Conservation (phyloP, 1,140 invertebrate genomes). For the Frieseomelitta varia region DNA sequence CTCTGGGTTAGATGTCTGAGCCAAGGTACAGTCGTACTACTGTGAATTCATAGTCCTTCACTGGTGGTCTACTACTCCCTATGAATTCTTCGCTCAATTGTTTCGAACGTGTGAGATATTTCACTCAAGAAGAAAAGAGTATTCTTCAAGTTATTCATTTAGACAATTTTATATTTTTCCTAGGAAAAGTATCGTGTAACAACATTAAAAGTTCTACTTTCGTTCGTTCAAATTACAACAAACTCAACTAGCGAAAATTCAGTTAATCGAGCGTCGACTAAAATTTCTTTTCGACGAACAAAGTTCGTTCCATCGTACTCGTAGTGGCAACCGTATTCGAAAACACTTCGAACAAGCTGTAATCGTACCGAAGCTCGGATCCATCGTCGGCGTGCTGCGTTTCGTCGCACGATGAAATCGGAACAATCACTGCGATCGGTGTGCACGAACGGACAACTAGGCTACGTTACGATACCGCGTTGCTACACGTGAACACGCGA, state of each 20-base stretch:
- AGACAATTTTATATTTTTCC: background rate
- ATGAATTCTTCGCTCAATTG: too few relatives aligned
- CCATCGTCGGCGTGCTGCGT: background rate
- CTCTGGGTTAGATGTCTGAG: background rate
- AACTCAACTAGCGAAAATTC: too few relatives aligned
- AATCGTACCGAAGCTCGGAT: background rate
- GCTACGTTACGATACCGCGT: background rate
- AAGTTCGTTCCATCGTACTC: too few relatives aligned
- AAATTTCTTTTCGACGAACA: too few relatives aligned
- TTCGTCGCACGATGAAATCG: background rate
- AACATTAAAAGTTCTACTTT: background rate
- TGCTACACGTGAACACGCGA: background rate
- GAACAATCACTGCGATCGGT: constrained; percentile 3
- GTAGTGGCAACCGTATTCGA: too few relatives aligned
- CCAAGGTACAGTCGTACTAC: background rate
- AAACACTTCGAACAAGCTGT: too few relatives aligned
- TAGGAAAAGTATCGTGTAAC: background rate
- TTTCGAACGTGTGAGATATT: background rate
- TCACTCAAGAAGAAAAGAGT: background rate
- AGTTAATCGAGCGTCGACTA: too few relatives aligned
- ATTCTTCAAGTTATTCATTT: background rate
- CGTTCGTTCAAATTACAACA: too few relatives aligned
- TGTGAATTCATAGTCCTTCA: background rate
- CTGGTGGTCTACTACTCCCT: too few relatives aligned
- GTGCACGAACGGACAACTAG: background rate